These are phyloP conservation scores for Lipotes vexillifer DNA, from an alignment of 2,113 vertebrate species.

Conservation along the genomic window DNA sequence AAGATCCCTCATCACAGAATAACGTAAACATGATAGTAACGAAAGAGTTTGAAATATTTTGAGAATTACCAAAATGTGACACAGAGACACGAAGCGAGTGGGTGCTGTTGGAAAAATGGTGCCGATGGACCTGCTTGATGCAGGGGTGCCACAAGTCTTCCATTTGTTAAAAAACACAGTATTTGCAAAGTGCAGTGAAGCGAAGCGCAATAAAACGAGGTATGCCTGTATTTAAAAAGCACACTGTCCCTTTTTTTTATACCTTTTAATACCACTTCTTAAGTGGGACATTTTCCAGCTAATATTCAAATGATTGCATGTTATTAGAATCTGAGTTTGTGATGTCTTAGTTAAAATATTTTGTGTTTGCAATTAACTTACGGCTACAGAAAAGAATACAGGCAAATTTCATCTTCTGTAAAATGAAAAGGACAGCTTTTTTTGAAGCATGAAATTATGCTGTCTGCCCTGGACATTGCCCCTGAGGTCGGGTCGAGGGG, in stretches of 20 bases:
- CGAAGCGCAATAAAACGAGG: neutral
- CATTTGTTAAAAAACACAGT: neutral
- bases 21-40: neutral
- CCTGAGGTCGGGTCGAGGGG: neutral
- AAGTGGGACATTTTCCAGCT: neutral
- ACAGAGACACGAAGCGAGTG: neutral
- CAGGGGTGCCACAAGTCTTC: neutral
- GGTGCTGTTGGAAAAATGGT: neutral
- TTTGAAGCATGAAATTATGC: neutral
- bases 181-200: neutral
- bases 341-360: neutral
- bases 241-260: neutral
- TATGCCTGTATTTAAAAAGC: neutral
- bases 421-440: neutral
- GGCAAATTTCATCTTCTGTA: neutral
- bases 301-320: neutral
- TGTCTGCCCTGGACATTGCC: neutral
- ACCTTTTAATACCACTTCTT: neutral
- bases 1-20: neutral
- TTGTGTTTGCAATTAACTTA: neutral
- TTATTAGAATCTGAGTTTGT: neutral
- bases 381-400: neutral
- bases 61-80: neutral
- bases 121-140: fast-evolving
- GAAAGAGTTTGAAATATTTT: neutral